Evolutionary conservation across 2,113 vertebrate species (phyloP).

Genomic region (Ancistrus triradiatus): DNA sequence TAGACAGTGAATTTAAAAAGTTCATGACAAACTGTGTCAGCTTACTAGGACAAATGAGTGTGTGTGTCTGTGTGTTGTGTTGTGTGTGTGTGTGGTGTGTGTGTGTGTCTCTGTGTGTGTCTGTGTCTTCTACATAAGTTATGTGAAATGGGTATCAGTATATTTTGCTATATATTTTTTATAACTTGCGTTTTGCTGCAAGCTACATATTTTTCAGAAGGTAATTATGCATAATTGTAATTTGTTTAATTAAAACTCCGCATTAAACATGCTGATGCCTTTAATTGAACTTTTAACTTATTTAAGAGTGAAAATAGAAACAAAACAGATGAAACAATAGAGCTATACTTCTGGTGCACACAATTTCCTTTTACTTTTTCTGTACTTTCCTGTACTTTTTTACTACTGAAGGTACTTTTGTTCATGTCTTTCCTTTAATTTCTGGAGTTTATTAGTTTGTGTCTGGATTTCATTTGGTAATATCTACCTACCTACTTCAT

Average conservation of each 20-base stretch:
- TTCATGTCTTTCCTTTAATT: not conserved
- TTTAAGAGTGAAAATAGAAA: too few relatives aligned
- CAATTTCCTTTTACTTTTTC: not conserved
- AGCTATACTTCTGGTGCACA: too few relatives aligned
- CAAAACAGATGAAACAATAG: not conserved
- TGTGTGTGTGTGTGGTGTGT: too few relatives aligned
- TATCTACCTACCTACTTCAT: not conserved
- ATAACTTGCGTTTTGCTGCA: not conserved
- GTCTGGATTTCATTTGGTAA: not conserved
- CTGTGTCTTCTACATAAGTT: too few relatives aligned
- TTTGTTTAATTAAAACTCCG: slow-evolving; percentile 5
- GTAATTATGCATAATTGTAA: not conserved
- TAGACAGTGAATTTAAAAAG: too few relatives aligned
- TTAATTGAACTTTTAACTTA: too few relatives aligned
- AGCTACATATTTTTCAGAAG: not conserved
- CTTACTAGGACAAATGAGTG: too few relatives aligned
- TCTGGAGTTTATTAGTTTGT: not conserved
- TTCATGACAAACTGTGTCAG: too few relatives aligned
- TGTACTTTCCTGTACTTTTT: not conserved
- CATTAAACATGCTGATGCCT: not conserved
- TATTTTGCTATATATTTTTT: not conserved
- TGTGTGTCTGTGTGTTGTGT: too few relatives aligned
- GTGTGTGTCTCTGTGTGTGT: too few relatives aligned
- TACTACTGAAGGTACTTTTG: not conserved
- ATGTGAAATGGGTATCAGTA: not conserved